Percentiles rank a stretch among this genome's conserved stretches.
phyloP scores from a whole-genome alignment of 2,888 invertebrate genomes.

The Petrolisthes manimaculis region DNA sequence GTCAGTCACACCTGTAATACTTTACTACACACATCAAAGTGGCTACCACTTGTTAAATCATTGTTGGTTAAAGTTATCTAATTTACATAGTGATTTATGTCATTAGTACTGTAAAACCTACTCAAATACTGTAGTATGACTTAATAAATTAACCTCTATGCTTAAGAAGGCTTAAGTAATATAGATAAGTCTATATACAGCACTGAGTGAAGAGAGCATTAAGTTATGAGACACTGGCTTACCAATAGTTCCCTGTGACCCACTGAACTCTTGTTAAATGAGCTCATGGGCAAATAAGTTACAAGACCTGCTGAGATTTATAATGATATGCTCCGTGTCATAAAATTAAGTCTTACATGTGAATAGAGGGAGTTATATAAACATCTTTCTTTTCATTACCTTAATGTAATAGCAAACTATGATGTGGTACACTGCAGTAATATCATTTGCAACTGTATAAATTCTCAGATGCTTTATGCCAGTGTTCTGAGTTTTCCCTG shows the following conservation, averaged over 20 bases:
- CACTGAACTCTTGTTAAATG: slow-evolving; percentile 50
- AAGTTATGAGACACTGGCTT: slow-evolving; percentile 14
- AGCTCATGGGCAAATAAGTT: slow-evolving; percentile 56
- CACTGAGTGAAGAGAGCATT: slow-evolving; percentile 15
- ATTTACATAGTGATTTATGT: slow-evolving; percentile 1
- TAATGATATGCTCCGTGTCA: slow-evolving; percentile 54
- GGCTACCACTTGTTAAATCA: background rate
- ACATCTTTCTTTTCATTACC: slow-evolving; percentile 39
- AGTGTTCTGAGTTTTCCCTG: slow-evolving; percentile 38
- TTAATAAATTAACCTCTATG: background rate
- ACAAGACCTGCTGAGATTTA: slow-evolving; percentile 50
- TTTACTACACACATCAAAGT: background rate
- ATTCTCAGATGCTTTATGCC: slow-evolving; percentile 14
- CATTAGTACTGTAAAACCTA: background rate
- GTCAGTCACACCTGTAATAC: background rate
- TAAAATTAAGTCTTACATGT: slow-evolving; percentile 47
- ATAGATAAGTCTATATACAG: slow-evolving; percentile 1
- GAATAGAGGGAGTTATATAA: slow-evolving; percentile 34
- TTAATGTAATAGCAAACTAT: slow-evolving; percentile 33
- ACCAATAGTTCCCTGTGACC: slow-evolving; percentile 33
- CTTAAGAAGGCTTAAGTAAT: background rate
- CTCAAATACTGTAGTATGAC: slow-evolving; percentile 13
- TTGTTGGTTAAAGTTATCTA: background rate
- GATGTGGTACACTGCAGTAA: slow-evolving; percentile 19
- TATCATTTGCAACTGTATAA: background rate